phyloP scores from a whole-genome alignment of 2,888 invertebrate species.

The Physocephala rufipes region DNA sequence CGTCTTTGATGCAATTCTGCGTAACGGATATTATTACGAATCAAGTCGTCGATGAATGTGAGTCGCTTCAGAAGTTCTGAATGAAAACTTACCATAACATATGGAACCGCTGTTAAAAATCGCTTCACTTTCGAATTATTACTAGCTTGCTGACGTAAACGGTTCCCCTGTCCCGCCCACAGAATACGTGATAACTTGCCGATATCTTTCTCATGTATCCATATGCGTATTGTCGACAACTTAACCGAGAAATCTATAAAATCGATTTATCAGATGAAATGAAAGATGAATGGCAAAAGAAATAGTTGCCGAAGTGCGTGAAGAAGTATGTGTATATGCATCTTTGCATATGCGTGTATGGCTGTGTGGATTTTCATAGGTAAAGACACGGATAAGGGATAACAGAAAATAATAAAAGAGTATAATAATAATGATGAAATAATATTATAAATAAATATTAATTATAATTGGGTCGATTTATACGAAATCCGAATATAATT shows the following conservation, averaged over 20 bases:
- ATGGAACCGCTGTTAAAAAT: conserved; percentile 93
- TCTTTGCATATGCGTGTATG: neutral
- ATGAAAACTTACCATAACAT: conserved; percentile 79
- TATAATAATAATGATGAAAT: too few species aligned
- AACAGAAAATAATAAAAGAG: too few species aligned
- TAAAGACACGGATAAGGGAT: neutral
- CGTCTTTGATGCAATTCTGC: conserved; percentile 82
- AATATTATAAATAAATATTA: too few species aligned
- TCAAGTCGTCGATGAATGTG: neutral
- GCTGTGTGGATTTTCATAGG: neutral
- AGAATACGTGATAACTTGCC: conserved; percentile 85
- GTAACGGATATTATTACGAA: too few species aligned
- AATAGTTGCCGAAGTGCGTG: neutral
- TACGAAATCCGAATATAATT: too few species aligned
- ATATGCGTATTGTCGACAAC: conserved; percentile 90
- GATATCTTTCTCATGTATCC: conserved; percentile 94
- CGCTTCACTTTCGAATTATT: conserved; percentile 83
- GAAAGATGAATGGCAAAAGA: too few species aligned
- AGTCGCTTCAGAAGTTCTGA: neutral
- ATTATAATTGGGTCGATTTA: too few species aligned
- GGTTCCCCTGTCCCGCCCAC: conserved; percentile 89
- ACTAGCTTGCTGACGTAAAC: conserved; percentile 83
- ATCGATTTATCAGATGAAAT: neutral
- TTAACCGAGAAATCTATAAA: conserved; percentile 79
- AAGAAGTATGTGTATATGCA: neutral